Percentiles rank a stretch among this genome's conserved stretches.
Evolutionary conservation across 2,888 invertebrate species (phyloP).

Genomic region (Pyrgus malvae): DNA sequence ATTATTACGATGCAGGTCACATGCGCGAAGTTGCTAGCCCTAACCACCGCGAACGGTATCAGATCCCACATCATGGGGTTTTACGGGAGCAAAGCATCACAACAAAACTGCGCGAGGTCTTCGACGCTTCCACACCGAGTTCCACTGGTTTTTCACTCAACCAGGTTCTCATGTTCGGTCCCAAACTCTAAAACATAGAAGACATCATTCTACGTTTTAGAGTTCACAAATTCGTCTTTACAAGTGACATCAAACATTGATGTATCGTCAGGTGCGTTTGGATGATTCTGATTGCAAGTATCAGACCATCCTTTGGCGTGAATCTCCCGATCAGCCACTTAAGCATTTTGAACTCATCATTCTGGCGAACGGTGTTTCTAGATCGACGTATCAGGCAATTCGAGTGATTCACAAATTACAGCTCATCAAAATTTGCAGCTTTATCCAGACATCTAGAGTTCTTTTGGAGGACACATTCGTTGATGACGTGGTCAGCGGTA

Average conservation of each 20-base stretch:
- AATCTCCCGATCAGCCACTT: conserved; percentile 30
- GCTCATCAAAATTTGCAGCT: not conserved
- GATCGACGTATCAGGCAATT: conserved; percentile 28
- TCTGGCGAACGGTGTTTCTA: conserved; percentile 35
- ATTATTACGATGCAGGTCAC: conserved; percentile 17
- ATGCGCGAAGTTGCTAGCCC: conserved; percentile 5
- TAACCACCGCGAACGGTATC: not conserved
- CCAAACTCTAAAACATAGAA: conserved; percentile 33
- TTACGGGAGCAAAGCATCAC: conserved; percentile 18
- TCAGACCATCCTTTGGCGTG: conserved; percentile 37
- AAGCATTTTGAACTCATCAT: conserved; percentile 33
- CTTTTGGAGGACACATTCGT: conserved; percentile 24
- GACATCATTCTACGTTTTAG: conserved; percentile 34
- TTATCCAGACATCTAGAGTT: conserved; percentile 19
- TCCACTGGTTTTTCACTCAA: conserved; percentile 29
- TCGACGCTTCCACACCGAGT: conserved; percentile 14
- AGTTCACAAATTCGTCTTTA: conserved; percentile 32
- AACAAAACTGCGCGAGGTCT: conserved; percentile 25
- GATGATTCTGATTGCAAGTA: conserved; percentile 29
- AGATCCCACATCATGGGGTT: conserved; percentile 28
- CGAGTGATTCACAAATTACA: conserved; percentile 24
- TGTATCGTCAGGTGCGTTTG: conserved; percentile 35
- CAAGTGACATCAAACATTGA: conserved; percentile 37
- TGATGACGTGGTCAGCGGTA: conserved; percentile 25
- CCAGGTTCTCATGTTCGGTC: conserved; percentile 31